Evolutionary conservation across 2,888 invertebrate genomes (phyloP).

Genomic region (Erebia epiphron): DNA sequence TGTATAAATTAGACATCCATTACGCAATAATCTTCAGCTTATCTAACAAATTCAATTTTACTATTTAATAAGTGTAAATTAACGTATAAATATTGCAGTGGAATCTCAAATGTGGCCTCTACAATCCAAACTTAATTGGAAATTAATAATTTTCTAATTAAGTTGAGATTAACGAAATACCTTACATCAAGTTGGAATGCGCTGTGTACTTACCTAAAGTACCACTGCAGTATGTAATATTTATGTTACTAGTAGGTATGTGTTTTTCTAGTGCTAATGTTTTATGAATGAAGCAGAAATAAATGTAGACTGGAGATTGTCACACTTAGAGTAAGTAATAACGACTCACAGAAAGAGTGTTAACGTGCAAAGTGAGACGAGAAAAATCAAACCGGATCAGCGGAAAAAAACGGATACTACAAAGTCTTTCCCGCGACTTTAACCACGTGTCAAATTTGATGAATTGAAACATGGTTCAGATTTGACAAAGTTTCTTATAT

Average conservation of each 20-base stretch:
- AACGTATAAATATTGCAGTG: too few relatives aligned
- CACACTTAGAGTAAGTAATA: neutral
- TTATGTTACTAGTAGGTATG: slow-evolving; percentile 13
- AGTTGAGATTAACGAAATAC: slow-evolving; percentile 6
- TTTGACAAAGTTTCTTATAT: too few relatives aligned
- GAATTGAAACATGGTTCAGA: too few relatives aligned
- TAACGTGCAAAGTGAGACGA: neutral
- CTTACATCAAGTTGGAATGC: slow-evolving; percentile 11
- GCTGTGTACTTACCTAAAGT: neutral
- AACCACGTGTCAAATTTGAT: too few relatives aligned
- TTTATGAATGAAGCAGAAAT: slow-evolving; percentile 31
- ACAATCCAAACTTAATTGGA: neutral
- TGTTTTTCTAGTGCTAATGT: slow-evolving; percentile 26
- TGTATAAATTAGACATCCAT: too few relatives aligned
- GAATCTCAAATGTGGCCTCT: too few relatives aligned
- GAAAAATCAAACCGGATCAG: neutral
- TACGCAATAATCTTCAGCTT: too few relatives aligned
- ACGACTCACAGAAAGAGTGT: neutral
- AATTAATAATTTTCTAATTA: neutral
- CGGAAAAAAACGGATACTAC: too few relatives aligned
- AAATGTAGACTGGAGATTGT: slow-evolving; percentile 31
- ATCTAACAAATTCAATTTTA: too few relatives aligned
- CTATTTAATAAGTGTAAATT: neutral
- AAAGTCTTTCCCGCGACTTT: too few relatives aligned
- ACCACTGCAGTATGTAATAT: neutral